Evolutionary conservation across 2,888 invertebrate genomes (phyloP), one percentile per base, ranked within the genome.

Genomic region (Thereva unica): DNA sequence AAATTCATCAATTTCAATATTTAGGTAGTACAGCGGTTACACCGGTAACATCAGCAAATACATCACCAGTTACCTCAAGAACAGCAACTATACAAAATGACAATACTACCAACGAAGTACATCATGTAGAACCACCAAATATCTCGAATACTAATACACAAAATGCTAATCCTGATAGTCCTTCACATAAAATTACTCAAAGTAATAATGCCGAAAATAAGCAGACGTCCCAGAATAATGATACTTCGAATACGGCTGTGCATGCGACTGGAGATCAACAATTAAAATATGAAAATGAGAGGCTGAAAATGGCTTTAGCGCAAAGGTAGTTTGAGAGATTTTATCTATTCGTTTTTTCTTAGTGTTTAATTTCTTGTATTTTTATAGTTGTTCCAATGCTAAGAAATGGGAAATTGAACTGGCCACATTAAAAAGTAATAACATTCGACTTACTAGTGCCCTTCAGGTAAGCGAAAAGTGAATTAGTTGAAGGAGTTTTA

Each of bases 401-500:
- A 97, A 97, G 83, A 97, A 97, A 80, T 97, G 97, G 97, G 97
- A 97, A 84, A 91, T 97, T 49, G 97, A 98, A 82, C 84, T 98
- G 73, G 91, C 94, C 55, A 97, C 96, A 1, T 83, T 98, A 72
- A 97, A 97, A 84, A 96, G 93, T 78, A 97, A 97, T 83, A 98
- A 97, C 81, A 89, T 93, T 42, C 88, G 97, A 71, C 84, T 98
- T 76, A 97, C 97, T 5, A 94, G 95, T 74, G 97, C 97, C 12
- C 85, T 97, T 67, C 97, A 97, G 82, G 80, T 81, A 72, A 67
- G 52, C 42, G 10, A 49, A 9, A 7, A 38, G 35, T 10, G 5
- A 5, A 5, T 40, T 56, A 9, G 5, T n/a, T n/a, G 4, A 50
- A 50, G 7, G 3, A 1, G 2, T 23, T 23, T 23, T 23, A 23